phyloP scores from a whole-genome alignment of 2,797 vertebrate genomes.

The Nannoperca obscura region DNA sequence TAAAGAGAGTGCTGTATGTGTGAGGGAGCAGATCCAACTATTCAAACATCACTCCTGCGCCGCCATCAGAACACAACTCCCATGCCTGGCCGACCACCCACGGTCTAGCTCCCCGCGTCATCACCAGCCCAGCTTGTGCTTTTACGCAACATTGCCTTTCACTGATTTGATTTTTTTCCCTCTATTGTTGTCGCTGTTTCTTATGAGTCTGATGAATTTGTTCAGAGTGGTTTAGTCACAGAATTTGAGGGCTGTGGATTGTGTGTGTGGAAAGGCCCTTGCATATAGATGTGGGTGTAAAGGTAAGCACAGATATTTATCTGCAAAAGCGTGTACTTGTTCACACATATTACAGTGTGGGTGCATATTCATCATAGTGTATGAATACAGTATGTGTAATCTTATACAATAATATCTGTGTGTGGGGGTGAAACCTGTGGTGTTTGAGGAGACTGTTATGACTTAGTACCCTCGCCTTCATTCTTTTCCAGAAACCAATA shows the following conservation, averaged over 20 bases:
- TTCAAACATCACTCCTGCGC: slow-evolving; percentile 70
- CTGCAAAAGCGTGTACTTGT: slow-evolving; percentile 27
- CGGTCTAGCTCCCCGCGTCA: slow-evolving; percentile 49
- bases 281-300: slow-evolving; percentile 12
- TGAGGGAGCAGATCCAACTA: slow-evolving; percentile 64
- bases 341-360: slow-evolving; percentile 9
- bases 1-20: slow-evolving; percentile 21
- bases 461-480: slow-evolving; percentile 52
- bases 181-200: slow-evolving; percentile 57
- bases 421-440: slow-evolving; percentile 21
- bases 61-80: slow-evolving; percentile 50
- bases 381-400: slow-evolving; percentile 27
- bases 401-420: slow-evolving; percentile 17
- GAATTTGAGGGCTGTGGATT: slow-evolving; percentile 27
- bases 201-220: slow-evolving; percentile 66
- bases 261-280: not conserved
- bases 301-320: slow-evolving; percentile 22
- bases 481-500: slow-evolving; percentile 68
- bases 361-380: slow-evolving; percentile 31
- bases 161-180: slow-evolving; percentile 73
- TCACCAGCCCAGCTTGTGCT: slow-evolving; percentile 47
- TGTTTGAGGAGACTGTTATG: slow-evolving; percentile 56
- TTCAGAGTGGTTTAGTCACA: slow-evolving; percentile 62
- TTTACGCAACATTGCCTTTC: slow-evolving; percentile 72
- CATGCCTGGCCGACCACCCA: slow-evolving; percentile 55